A percentile compares a stretch with the other conserved stretches of the same genome.
Conservation (phyloP, 2,113 vertebrate species). For the Shinisaurus crocodilurus region DNA sequence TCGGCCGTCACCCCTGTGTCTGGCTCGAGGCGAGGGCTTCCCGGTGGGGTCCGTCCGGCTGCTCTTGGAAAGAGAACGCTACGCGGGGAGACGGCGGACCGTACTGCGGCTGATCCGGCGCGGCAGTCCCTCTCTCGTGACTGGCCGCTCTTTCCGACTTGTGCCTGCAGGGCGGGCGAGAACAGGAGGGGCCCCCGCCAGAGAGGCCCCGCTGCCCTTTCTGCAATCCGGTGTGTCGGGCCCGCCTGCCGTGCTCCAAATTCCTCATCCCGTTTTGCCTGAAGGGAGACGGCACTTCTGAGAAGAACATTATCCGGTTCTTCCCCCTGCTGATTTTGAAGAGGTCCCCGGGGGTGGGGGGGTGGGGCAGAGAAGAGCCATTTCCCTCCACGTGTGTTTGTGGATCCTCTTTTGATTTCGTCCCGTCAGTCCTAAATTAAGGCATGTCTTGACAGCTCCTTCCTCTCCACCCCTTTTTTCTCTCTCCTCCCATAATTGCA, state of each 20-base stretch:
- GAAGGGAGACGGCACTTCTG: neutral
- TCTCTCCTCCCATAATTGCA: accelerated
- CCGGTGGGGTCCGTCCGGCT: neutral
- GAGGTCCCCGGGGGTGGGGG: too few species aligned
- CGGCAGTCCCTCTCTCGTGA: neutral
- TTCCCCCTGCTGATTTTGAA: accelerated
- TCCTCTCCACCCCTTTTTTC: neutral
- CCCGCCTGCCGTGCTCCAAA: accelerated
- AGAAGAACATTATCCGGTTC: accelerated
- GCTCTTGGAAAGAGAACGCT: neutral
- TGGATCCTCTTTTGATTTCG: neutral
- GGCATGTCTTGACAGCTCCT: too few species aligned
- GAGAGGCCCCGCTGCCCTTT: neutral
- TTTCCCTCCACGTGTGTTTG: neutral
- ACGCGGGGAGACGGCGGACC: accelerated
- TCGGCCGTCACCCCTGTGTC: too few species aligned
- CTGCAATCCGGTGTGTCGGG: accelerated
- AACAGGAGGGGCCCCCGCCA: too few species aligned
- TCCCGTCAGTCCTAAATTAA: neutral
- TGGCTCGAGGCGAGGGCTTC: too few species aligned
- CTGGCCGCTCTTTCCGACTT: neutral
- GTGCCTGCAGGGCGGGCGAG: neutral
- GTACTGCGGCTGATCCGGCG: too few species aligned
- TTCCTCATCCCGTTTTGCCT: neutral
- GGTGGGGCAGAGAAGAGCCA: too few species aligned